These are phyloP conservation scores for Drosophila oshimai DNA, from an alignment of 1,140 invertebrate genomes.

Conservation along the genomic window DNA sequence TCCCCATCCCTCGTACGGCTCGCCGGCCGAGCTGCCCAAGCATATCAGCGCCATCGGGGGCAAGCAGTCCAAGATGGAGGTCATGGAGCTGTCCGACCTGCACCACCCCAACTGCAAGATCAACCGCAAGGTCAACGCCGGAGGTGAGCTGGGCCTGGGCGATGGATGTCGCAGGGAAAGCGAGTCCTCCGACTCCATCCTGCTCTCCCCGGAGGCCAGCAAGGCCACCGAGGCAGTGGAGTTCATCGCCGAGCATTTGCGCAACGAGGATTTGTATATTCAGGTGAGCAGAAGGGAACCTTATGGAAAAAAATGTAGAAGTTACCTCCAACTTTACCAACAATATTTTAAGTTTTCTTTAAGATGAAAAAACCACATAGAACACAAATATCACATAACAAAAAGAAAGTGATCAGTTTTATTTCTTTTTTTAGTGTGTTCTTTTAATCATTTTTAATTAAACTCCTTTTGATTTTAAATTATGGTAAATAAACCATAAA, in stretches of 20 bases:
- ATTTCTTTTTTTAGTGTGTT: too few species aligned
- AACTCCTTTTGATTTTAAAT: too few species aligned
- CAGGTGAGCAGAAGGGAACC: slow-evolving; percentile 86
- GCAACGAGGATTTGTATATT: slow-evolving; percentile 98
- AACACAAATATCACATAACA: too few species aligned
- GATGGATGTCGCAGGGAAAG: slow-evolving; percentile 90
- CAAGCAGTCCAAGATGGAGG: slow-evolving; percentile 92
- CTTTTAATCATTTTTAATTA: too few species aligned
- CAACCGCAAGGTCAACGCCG: slow-evolving; percentile 91
- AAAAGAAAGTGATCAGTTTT: too few species aligned
- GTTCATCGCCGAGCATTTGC: slow-evolving; percentile 98
- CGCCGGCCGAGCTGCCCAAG: slow-evolving; percentile 90
- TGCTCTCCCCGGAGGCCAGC: slow-evolving; percentile 95
- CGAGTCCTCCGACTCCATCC: slow-evolving; percentile 94
- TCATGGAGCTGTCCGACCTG: slow-evolving; percentile 96
- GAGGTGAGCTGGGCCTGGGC: slow-evolving; percentile 85
- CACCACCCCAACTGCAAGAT: slow-evolving; percentile 98
- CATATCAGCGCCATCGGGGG: slow-evolving; percentile 86
- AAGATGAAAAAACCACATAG: too few species aligned
- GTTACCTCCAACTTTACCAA: too few species aligned
- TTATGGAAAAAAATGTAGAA: too few species aligned
- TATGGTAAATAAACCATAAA: too few species aligned
- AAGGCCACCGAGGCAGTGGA: slow-evolving; percentile 98
- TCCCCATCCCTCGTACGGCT: slow-evolving; percentile 88
- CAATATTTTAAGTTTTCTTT: too few species aligned